Percentiles rank a stretch among this genome's conserved stretches.
These are phyloP conservation scores for Drosophila anomelani DNA, from an alignment of 2,888 invertebrate species.

Conservation along the genomic window DNA sequence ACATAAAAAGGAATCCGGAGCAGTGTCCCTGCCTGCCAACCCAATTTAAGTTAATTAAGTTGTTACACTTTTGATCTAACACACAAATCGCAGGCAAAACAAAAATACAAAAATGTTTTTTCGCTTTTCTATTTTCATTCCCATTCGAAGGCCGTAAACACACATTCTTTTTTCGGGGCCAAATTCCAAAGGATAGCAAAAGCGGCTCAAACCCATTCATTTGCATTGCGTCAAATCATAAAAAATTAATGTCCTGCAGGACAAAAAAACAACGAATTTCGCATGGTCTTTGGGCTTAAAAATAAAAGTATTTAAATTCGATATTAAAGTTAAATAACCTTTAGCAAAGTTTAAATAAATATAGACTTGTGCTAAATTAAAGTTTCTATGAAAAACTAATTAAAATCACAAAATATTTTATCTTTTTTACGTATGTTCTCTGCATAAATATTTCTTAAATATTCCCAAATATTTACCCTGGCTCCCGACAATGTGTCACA, in stretches of 20 bases:
- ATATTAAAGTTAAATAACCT: constrained; percentile 6
- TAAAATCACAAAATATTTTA: not conserved
- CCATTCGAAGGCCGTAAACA: constrained; percentile 19
- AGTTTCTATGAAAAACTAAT: not conserved
- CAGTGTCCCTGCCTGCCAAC: constrained; percentile 40
- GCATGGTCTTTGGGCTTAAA: not conserved
- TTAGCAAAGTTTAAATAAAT: not conserved
- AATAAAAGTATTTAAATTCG: too few species aligned
- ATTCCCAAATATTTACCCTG: not conserved
- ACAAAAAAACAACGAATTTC: constrained; percentile 1
- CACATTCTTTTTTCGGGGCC: constrained; percentile 5
- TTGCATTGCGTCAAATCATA: constrained; percentile 32
- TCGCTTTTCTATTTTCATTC: constrained; percentile 2
- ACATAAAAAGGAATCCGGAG: constrained; percentile 53
- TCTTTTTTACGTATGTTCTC: not conserved
- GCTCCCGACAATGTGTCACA: not conserved
- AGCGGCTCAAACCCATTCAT: constrained; percentile 18
- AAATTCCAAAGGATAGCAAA: constrained; percentile 5
- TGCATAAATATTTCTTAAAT: not conserved
- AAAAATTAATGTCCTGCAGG: constrained; percentile 14
- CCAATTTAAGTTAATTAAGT: constrained; percentile 65
- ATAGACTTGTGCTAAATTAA: not conserved
- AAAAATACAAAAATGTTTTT: constrained; percentile 2
- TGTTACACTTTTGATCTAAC: constrained; percentile 55
- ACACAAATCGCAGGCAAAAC: constrained; percentile 38